Percentiles rank a stretch among this genome's conserved stretches.
phyloP scores from a whole-genome alignment of 2,888 invertebrate genomes.

The Cephus pulcher region DNA sequence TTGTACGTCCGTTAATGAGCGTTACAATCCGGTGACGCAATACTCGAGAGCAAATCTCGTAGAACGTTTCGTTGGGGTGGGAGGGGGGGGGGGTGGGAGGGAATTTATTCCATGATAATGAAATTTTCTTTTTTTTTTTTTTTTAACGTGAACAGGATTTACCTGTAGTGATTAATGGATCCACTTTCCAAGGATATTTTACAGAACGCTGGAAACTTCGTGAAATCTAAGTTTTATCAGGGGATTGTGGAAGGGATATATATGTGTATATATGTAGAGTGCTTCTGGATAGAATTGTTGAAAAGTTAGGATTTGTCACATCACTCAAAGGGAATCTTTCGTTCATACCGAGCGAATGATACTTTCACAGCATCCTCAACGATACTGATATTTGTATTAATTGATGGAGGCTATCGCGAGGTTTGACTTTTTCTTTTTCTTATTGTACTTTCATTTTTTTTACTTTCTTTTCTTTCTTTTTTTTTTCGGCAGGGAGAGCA shows the following conservation, averaged over 20 bases:
- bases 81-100: too few relatives aligned
- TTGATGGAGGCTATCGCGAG: background rate
- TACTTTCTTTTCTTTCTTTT: background rate
- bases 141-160: background rate
- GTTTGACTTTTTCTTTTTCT: background rate
- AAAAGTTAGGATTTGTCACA: background rate
- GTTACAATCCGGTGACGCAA: background rate
- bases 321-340: background rate
- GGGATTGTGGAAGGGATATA: background rate
- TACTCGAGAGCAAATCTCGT: background rate
- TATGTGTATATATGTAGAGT: background rate
- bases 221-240: background rate
- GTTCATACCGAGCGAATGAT: background rate
- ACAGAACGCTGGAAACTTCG: background rate
- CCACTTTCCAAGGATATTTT: background rate
- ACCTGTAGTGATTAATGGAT: background rate
- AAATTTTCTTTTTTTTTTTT: background rate
- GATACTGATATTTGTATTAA: background rate
- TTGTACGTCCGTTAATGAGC: too few relatives aligned
- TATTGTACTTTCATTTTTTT: background rate
- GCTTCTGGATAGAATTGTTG: background rate
- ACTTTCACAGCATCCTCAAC: background rate
- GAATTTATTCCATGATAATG: too few relatives aligned
- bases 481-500: conserved; percentile 48
- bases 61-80: background rate